Conservation (phyloP, 1,140 invertebrate genomes). For the Ylistrum balloti region DNA sequence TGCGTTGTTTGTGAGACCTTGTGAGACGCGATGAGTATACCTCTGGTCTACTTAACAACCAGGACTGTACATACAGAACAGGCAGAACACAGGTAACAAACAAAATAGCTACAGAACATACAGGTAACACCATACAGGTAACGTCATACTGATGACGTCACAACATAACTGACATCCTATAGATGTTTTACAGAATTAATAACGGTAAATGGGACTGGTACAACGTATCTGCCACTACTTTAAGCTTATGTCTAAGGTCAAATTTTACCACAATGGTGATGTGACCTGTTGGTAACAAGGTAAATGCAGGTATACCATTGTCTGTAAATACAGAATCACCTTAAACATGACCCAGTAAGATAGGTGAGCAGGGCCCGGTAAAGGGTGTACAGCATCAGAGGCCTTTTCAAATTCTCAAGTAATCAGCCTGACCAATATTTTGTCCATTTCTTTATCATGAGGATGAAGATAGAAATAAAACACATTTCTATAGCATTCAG, state of each 20-base stretch:
- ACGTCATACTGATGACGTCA: neutral
- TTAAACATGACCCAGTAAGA: neutral
- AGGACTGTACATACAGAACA: slow-evolving; percentile 23
- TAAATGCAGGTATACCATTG: neutral
- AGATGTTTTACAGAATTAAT: neutral
- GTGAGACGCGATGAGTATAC: slow-evolving; percentile 37
- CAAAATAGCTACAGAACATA: slow-evolving; percentile 1
- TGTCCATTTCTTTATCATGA: too few relatives aligned
- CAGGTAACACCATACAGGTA: neutral
- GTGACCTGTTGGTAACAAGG: too few relatives aligned
- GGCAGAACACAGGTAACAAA: slow-evolving; percentile 31
- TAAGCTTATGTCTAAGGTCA: neutral
- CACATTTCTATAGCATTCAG: too few relatives aligned
- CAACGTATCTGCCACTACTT: neutral
- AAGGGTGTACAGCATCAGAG: neutral
- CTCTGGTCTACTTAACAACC: slow-evolving; percentile 26
- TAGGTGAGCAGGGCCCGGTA: neutral
- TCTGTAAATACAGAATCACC: neutral
- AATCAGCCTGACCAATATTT: too few relatives aligned
- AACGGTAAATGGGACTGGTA: neutral
- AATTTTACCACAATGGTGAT: neutral
- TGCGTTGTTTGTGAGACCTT: slow-evolving; percentile 26
- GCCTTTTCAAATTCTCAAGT: neutral
- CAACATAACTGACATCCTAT: neutral
- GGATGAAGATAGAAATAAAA: too few relatives aligned